phyloP scores from a whole-genome alignment of 2,888 invertebrate genomes.

The Busseola fusca region DNA sequence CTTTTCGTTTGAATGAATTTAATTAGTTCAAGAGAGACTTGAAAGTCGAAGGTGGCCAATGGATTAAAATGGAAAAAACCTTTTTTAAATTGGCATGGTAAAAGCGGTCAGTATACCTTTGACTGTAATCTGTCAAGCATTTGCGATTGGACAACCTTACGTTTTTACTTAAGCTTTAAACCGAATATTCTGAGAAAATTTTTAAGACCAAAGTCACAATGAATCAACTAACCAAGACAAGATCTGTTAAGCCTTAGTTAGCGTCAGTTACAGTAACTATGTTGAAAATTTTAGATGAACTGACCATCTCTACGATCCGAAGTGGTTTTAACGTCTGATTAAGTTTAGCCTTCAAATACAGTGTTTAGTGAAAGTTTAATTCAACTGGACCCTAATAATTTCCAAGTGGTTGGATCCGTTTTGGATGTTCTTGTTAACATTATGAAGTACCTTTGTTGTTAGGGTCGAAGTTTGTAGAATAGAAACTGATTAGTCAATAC shows the following conservation, averaged over 20 bases:
- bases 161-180: background rate
- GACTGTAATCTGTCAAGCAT: background rate
- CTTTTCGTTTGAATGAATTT: slow-evolving; percentile 9
- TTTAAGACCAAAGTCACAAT: background rate
- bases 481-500: slow-evolving; percentile 27
- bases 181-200: background rate
- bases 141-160: background rate
- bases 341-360: slow-evolving; percentile 61
- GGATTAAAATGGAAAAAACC: slow-evolving; percentile 2
- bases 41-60: slow-evolving; percentile 3
- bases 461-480: slow-evolving; percentile 32
- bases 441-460: slow-evolving; percentile 36
- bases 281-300: slow-evolving; percentile 34
- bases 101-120: slow-evolving; percentile 8
- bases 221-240: background rate
- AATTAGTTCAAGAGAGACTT: slow-evolving; percentile 5
- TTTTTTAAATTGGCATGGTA: background rate
- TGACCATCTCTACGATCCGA: slow-evolving; percentile 25
- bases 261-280: slow-evolving; percentile 15
- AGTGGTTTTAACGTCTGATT: slow-evolving; percentile 44
- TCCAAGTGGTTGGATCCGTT: slow-evolving; percentile 67
- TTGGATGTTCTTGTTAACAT: slow-evolving; percentile 45
- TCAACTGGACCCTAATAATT: slow-evolving; percentile 71
- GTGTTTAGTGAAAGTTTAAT: slow-evolving; percentile 74
- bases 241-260: slow-evolving; percentile 25